These are phyloP conservation scores for Noctua comes DNA, from an alignment of 2,888 invertebrate species.

Conservation along the genomic window DNA sequence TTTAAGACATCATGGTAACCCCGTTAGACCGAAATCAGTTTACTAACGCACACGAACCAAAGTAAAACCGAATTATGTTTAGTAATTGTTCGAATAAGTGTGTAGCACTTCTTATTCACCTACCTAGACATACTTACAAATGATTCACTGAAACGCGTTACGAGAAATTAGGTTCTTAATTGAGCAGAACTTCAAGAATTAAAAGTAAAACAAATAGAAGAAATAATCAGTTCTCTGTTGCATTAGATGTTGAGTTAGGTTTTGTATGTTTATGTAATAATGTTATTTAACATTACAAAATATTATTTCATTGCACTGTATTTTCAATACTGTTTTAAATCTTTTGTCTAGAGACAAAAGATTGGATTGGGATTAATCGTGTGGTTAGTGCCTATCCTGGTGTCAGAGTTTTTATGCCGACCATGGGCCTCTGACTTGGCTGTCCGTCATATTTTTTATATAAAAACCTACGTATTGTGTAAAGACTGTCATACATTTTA, in stretches of 20 bases:
- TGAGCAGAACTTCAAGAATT: conserved; percentile 43
- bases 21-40: neutral
- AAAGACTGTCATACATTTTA: no score
- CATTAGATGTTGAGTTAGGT: neutral
- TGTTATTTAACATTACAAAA: conserved; percentile 6
- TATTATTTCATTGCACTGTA: neutral
- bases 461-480: no score
- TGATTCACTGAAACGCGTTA: conserved; percentile 37
- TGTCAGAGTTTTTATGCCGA: no score
- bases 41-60: neutral
- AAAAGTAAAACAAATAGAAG: conserved; percentile 31
- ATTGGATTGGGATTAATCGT: neutral
- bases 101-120: neutral
- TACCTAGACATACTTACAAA: conserved; percentile 37
- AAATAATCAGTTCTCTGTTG: conserved; percentile 18
- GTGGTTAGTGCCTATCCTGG: no score
- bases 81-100: neutral
- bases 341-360: neutral
- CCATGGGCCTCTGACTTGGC: no score
- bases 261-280: conserved; percentile 36
- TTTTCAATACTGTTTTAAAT: neutral
- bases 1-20: no score
- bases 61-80: neutral
- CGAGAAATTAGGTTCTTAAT: conserved; percentile 51
- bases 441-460: no score